Percentiles rank a stretch among this genome's conserved stretches.
These are phyloP conservation scores for Sebastes baramenuke DNA, from an alignment of 2,797 vertebrate species.

Conservation along the genomic window DNA sequence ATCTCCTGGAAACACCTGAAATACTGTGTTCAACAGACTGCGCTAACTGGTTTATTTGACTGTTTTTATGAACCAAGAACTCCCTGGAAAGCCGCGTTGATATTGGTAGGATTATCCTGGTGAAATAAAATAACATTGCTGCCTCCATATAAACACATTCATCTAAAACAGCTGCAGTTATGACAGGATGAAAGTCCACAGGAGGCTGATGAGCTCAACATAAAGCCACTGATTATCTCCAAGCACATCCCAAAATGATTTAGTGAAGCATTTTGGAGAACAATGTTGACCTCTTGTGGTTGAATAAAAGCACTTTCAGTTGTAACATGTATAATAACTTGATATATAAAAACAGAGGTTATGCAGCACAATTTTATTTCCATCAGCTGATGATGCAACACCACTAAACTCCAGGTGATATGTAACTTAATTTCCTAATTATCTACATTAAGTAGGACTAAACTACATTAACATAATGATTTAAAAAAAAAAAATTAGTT, in stretches of 20 bases:
- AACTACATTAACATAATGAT: neutral
- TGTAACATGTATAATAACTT: neutral
- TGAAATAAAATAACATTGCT: too few relatives aligned
- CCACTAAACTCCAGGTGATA: neutral
- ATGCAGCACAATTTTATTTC: neutral
- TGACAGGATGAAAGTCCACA: conserved; percentile 35
- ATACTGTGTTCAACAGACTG: too few relatives aligned
- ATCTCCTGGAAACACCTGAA: too few relatives aligned
- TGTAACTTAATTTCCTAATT: neutral
- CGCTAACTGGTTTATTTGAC: too few relatives aligned
- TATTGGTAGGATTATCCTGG: neutral
- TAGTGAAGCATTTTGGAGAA: conserved; percentile 19
- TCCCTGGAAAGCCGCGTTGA: too few relatives aligned
- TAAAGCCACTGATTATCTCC: neutral
- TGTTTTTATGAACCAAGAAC: too few relatives aligned
- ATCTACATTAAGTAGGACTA: neutral
- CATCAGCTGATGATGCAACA: neutral
- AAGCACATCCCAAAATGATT: neutral
- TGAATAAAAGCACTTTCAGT: neutral
- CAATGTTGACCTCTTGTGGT: conserved; percentile 17
- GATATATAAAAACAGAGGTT: neutral
- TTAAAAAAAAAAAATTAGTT: neutral
- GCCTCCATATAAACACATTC: too few relatives aligned
- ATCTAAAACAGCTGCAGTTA: conserved; percentile 19
- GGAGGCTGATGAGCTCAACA: conserved; percentile 29